These are phyloP conservation scores for Macrosiphum euphorbiae DNA, from an alignment of 2,888 invertebrate species.

Conservation along the genomic window DNA sequence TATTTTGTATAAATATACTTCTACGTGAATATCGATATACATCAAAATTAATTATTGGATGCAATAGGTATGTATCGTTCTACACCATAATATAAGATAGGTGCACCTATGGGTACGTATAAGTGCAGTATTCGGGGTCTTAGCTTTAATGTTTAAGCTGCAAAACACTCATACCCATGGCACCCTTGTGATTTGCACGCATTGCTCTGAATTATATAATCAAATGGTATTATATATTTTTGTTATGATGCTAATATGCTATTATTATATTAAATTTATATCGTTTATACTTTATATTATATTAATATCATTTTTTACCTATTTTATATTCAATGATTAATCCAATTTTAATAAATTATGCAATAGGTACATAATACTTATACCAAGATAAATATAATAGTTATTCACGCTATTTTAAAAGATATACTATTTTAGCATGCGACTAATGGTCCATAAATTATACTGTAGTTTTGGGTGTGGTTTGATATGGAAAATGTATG, in stretches of 20 bases:
- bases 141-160: not conserved
- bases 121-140: not conserved
- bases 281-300: not conserved
- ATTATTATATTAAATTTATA: not conserved
- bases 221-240: not conserved
- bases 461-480: conserved; percentile 10
- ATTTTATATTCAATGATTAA: not conserved
- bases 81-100: too few species aligned
- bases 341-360: not conserved
- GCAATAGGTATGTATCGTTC: not conserved
- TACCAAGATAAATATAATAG: not conserved
- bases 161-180: not conserved
- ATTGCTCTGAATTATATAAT: not conserved
- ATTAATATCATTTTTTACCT: not conserved
- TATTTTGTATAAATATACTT: not conserved
- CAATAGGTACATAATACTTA: not conserved
- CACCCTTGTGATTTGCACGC: not conserved
- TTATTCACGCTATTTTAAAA: not conserved
- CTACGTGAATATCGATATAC: not conserved
- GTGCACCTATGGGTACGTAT: too few species aligned
- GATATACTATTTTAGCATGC: not conserved
- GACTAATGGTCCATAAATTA: conserved; percentile 26
- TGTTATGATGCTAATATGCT: not conserved
- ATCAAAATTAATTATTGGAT: not conserved
- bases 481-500: not conserved